Base-by-base conservation (phyloP, 1,140 invertebrate genomes). In the Oncopeltus fasciatus region DNA sequence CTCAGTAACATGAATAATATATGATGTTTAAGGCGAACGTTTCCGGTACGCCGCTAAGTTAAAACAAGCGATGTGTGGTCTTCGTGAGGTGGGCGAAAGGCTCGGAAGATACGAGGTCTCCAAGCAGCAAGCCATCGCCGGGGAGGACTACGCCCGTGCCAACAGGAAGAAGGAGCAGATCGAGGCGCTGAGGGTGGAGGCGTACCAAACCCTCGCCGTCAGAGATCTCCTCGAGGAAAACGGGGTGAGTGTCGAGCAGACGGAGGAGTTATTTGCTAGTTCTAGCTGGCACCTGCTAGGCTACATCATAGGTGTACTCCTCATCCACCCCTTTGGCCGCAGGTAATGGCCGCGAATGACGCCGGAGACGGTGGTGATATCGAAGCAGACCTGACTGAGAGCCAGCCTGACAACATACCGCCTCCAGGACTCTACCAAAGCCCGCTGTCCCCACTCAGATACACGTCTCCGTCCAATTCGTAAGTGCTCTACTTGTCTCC, bases 21-120 rank as follows among this genome's bases (percentile, higher is more conserved):
- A n/a, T n/a, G n/a, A n/a, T n/a, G n/a, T n/a, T n/a, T n/a, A n/a
- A 92, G 90, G 86, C 69, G 89, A 93, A 75, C 78, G 88, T 69
- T 95, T 92, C 74, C 91, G 94, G 71, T 94, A 92, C 75, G 92
- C 92, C 0, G 86, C 90, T 49, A 90, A 90, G 67, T 72, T 95
- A 2, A 95, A 95, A 73, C 77, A 84, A 12, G 87, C 90, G 1
- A 90, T 93, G 74, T 79, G 83, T 53, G 85, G 87, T 43, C 70
- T 96, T 11, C 78, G 87, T 20, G 83, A 83, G 62, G 90, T 89
- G 0, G 93, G 93, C 0, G 91, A 95, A 74, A 82, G 87, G 57
- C 76, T 96, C 2, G 92, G 90, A 0, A 89, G 93, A 66, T 90
- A 92, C 75, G 84, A 93, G 66, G 76, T 95, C 38, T 88, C 94